These are phyloP conservation scores for Circaetus cinerascens DNA, from an alignment of 2,113 vertebrate species.

Conservation along the genomic window DNA sequence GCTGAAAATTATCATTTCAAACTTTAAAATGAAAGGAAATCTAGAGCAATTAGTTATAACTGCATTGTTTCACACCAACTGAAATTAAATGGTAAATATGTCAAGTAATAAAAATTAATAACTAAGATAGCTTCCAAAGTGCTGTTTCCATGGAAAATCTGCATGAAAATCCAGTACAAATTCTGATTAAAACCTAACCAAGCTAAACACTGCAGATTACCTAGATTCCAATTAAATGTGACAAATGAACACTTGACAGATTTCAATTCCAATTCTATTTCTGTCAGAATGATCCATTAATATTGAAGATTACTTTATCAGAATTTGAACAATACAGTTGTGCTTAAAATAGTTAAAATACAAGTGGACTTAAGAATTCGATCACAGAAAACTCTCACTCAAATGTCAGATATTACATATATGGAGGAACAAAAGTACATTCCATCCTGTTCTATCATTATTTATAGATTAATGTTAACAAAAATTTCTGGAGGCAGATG, in stretches of 20 bases:
- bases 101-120: conserved; percentile 57
- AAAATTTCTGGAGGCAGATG: conserved; percentile 26
- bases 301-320: conserved; percentile 55
- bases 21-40: conserved; percentile 42
- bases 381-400: conserved; percentile 24
- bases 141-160: conserved; percentile 55
- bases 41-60: conserved; percentile 17
- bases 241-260: conserved; percentile 66
- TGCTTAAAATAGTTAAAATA: conserved; percentile 1
- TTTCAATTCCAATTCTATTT: conserved; percentile 73
- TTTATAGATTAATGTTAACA: conserved; percentile 20
- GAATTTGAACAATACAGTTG: conserved; percentile 38
- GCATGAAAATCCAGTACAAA: conserved; percentile 58
- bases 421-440: background rate
- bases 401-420: conserved; percentile 34
- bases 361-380: conserved; percentile 33
- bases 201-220: conserved; percentile 64
- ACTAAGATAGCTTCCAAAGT: conserved; percentile 51
- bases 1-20: conserved; percentile 38
- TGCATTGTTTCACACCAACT: conserved; percentile 22
- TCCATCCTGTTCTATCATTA: conserved; percentile 29
- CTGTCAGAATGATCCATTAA: conserved; percentile 69
- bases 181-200: conserved; percentile 71
- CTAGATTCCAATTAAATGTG: conserved; percentile 72
- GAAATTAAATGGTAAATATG: conserved; percentile 64